Evolutionary conservation across 2,888 invertebrate genomes (phyloP).

Genomic region (Cheilosia pagana): DNA sequence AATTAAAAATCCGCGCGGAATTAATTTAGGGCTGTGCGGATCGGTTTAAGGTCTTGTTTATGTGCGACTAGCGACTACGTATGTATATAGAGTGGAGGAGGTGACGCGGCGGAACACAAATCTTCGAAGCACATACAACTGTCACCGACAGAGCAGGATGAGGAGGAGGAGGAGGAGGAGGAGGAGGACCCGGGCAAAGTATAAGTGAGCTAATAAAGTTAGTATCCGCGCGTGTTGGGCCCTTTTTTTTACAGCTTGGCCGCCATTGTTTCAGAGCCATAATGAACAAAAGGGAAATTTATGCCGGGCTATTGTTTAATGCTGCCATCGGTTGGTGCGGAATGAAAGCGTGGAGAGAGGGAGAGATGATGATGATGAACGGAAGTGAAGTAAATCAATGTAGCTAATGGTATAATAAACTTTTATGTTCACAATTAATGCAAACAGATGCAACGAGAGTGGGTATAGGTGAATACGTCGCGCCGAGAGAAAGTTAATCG

Average conservation of each 20-base stretch:
- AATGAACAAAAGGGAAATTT: slow-evolving; percentile 34
- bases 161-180: neutral
- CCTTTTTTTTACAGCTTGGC: neutral
- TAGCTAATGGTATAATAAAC: slow-evolving; percentile 51
- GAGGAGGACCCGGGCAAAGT: slow-evolving; percentile 2
- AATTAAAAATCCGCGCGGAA: slow-evolving; percentile 72
- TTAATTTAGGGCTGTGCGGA: slow-evolving; percentile 65
- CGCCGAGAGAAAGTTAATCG: slow-evolving; percentile 34
- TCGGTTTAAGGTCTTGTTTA: slow-evolving; percentile 53
- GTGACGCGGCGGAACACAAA: neutral
- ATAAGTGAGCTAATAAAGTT: slow-evolving; percentile 39
- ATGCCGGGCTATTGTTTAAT: slow-evolving; percentile 42
- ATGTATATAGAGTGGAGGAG: neutral
- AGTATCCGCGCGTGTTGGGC: neutral
- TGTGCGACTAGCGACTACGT: neutral
- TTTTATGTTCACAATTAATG: neutral
- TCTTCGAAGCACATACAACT: slow-evolving; percentile 10
- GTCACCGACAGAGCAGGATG: neutral
- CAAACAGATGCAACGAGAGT: slow-evolving; percentile 3
- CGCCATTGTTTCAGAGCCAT: slow-evolving; percentile 24
- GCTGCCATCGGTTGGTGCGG: neutral
- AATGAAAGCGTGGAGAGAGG: neutral
- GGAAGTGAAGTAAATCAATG: slow-evolving; percentile 64
- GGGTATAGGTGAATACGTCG: neutral
- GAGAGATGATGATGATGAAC: slow-evolving; percentile 16